Evolutionary conservation across 1,140 invertebrate genomes (phyloP).

Genomic region (Lepidurus apus): DNA sequence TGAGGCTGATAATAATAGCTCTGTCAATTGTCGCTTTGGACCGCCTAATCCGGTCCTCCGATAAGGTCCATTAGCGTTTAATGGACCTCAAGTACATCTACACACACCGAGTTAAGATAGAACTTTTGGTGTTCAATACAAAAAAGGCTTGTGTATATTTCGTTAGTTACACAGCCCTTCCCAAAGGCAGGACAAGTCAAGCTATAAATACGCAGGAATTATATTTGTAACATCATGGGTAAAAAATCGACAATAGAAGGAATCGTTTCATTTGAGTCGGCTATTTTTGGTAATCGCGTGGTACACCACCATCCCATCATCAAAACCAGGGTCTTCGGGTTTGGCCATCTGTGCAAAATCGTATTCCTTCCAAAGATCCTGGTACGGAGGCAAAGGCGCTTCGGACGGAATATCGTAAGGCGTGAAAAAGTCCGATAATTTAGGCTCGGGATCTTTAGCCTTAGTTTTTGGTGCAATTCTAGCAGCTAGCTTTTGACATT

Average conservation of each 20-base stretch:
- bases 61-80: constrained; percentile 22
- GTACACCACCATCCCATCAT: not conserved
- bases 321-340: not conserved
- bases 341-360: not conserved
- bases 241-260: not conserved
- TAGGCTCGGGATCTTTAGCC: not conserved
- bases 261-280: not conserved
- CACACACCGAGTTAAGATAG: not conserved
- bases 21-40: not conserved
- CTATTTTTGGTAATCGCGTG: not conserved
- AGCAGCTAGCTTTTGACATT: not conserved
- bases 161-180: no score
- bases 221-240: not conserved
- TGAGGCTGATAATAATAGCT: constrained; percentile 15
- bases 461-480: not conserved
- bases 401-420: not conserved
- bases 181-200: no score
- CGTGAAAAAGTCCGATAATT: not conserved
- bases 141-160: not conserved
- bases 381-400: not conserved
- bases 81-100: constrained; percentile 7
- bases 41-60: not conserved
- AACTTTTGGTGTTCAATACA: not conserved
- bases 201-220: no score
- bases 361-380: not conserved